phyloP scores from a whole-genome alignment of 2,113 vertebrate genomes.

The Hypocryptadius cinnamomeus region DNA sequence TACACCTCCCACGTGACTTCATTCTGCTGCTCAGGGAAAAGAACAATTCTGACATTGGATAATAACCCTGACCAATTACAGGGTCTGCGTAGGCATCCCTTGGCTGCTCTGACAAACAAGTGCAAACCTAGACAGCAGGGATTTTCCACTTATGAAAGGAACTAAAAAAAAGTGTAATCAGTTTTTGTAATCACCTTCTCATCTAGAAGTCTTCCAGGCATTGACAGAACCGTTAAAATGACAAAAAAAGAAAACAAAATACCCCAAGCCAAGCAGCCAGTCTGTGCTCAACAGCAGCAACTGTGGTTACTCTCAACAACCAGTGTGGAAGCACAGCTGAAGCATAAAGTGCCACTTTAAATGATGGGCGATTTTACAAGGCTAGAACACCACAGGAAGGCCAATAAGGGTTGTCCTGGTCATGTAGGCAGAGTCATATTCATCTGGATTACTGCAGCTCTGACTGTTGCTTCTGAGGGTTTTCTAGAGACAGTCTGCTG shows the following conservation, averaged over 20 bases:
- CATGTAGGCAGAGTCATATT: neutral
- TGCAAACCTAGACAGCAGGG: neutral
- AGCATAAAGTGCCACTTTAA: neutral
- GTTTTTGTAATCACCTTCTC: slow-evolving; percentile 2
- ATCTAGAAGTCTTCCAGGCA: slow-evolving; percentile 16
- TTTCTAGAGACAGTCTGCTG: neutral
- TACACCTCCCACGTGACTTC: neutral
- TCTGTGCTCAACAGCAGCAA: slow-evolving; percentile 37
- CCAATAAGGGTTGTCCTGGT: neutral
- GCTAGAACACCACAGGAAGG: neutral
- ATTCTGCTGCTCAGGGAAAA: neutral
- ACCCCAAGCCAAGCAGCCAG: neutral
- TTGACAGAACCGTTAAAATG: neutral
- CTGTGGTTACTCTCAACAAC: neutral
- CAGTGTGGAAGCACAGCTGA: neutral
- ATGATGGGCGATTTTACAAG: neutral
- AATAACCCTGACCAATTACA: neutral
- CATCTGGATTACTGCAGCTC: neutral
- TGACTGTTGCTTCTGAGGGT: neutral
- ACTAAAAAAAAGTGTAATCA: neutral
- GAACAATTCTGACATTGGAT: neutral
- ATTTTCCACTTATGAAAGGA: neutral
- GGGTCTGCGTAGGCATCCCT: neutral
- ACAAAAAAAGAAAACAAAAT: neutral
- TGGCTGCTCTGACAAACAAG: neutral